Evolutionary conservation across 2,113 vertebrate genomes (phyloP).

Genomic region (Taurulus bubalis): DNA sequence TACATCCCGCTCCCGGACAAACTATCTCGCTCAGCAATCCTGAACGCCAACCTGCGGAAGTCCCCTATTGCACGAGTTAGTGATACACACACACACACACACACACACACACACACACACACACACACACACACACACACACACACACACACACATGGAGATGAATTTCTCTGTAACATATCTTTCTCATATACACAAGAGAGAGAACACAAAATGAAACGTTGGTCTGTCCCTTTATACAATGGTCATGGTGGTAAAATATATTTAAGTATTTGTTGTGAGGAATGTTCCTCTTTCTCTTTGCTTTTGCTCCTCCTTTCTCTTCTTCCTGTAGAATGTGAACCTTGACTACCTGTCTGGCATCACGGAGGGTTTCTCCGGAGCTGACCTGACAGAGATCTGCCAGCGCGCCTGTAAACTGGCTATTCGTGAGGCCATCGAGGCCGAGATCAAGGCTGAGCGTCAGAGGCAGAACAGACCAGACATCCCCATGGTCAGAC

Average conservation of each 20-base stretch:
- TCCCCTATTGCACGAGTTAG: constrained; percentile 87
- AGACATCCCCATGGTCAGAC: constrained; percentile 91
- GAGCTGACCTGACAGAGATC: constrained; percentile 95
- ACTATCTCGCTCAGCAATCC: constrained; percentile 84
- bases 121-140: not conserved
- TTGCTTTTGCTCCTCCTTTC: not conserved
- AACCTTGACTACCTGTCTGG: constrained; percentile 93
- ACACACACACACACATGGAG: not conserved
- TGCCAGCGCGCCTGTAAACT: constrained; percentile 96
- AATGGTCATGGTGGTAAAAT: not conserved
- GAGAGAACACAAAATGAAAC: not conserved
- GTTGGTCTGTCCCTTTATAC: not conserved
- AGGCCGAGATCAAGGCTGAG: constrained; percentile 93
- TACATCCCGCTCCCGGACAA: constrained; percentile 96
- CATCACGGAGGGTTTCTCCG: constrained; percentile 97
- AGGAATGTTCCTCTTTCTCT: not conserved
- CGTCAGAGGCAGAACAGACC: constrained; percentile 94
- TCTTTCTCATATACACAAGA: not conserved
- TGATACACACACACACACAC: not conserved
- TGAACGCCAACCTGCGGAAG: constrained; percentile 95
- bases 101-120: not conserved
- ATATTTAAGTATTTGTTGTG: not conserved
- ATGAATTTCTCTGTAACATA: not conserved
- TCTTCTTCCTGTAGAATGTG: constrained; percentile 85
- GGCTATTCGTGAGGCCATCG: constrained; percentile 94